Conservation (phyloP, 2,113 vertebrate genomes). For the Riparia riparia region DNA sequence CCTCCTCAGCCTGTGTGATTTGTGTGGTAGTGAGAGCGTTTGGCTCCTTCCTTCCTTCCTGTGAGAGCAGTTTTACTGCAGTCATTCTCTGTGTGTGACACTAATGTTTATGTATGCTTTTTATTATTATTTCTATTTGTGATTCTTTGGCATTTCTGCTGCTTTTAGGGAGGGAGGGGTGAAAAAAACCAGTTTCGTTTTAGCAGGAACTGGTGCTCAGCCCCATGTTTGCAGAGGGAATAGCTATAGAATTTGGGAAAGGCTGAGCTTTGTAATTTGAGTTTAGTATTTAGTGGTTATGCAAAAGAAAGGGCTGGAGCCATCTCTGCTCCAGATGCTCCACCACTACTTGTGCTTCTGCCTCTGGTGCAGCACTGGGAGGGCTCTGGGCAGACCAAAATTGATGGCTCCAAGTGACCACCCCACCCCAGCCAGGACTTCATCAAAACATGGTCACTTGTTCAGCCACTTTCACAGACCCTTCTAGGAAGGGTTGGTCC, state of each 20-base stretch:
- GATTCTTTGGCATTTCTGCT: neutral
- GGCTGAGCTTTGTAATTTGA: neutral
- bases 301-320: neutral
- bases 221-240: accelerated
- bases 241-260: neutral
- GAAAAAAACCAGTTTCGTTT: neutral
- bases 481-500: neutral
- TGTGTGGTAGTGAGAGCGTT: slow-evolving; percentile 1
- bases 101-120: neutral
- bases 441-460: neutral
- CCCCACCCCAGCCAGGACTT: neutral
- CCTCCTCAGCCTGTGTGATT: neutral
- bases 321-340: neutral
- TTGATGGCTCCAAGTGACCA: neutral
- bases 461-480: neutral
- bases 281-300: neutral
- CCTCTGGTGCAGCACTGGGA: neutral
- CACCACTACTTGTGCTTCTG: neutral
- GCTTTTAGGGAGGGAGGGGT: neutral
- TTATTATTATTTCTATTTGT: neutral
- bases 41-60: neutral
- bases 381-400: neutral
- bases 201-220: neutral
- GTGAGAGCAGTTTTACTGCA: neutral
- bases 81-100: neutral